Percentiles rank a stretch among this genome's conserved stretches.
These are phyloP conservation scores for Cossypha caffra DNA, from an alignment of 2,797 vertebrate species.

Conservation along the genomic window DNA sequence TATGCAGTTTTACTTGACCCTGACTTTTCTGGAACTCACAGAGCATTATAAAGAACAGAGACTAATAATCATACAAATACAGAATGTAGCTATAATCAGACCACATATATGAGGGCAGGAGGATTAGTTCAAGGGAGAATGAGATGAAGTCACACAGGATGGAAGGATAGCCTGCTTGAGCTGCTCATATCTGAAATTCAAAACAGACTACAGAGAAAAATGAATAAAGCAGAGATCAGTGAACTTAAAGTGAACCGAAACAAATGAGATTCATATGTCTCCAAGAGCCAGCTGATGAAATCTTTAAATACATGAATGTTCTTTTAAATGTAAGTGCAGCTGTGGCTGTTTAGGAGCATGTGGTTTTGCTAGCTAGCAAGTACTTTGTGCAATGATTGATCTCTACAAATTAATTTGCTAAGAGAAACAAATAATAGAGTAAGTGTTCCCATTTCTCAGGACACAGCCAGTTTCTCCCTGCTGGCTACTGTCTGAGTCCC, in stretches of 20 bases:
- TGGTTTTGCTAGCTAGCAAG: background rate
- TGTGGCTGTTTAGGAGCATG: background rate
- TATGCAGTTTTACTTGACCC: background rate
- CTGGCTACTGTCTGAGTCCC: background rate
- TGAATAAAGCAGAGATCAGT: slow-evolving; percentile 24
- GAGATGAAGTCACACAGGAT: background rate
- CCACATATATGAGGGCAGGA: background rate
- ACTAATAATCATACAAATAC: background rate
- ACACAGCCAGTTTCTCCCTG: background rate
- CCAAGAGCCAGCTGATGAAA: background rate
- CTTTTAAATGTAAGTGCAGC: background rate
- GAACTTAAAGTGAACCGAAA: slow-evolving; percentile 53
- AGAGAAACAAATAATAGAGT: slow-evolving; percentile 18
- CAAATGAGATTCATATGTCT: slow-evolving; percentile 29
- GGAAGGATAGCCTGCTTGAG: background rate
- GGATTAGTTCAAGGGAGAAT: background rate
- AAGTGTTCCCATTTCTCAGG: slow-evolving; percentile 19
- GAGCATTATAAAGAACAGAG: background rate
- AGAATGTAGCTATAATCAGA: background rate
- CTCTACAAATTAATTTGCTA: slow-evolving; percentile 14
- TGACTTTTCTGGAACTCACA: background rate
- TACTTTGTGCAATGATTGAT: background rate
- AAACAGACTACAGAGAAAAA: slow-evolving; percentile 23
- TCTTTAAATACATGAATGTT: background rate
- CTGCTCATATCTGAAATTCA: slow-evolving; percentile 42